Base-by-base conservation (phyloP, 2,888 invertebrate genomes). In the Macropis europaea region DNA sequence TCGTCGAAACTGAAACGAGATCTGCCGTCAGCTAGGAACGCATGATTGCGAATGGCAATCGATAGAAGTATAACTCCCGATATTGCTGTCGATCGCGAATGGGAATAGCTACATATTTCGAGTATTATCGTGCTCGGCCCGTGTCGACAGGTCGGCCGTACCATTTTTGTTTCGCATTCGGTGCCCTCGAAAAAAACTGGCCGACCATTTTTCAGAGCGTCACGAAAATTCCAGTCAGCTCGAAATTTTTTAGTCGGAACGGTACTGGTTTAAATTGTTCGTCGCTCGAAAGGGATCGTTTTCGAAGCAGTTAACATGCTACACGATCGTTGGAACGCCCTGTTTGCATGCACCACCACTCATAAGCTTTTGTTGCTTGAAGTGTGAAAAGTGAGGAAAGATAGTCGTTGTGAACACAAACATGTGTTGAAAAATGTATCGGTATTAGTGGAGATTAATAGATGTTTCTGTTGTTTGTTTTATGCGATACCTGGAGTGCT, bases 1-100 rank as follows among this genome's bases (percentile, higher is more conserved):
- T 50, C 64, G 68, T 62, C 48, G 72, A 64, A 69, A 69, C 77
- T 32, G 59, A 78, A 78, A 76, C 60, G 72, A 71, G 70, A 73
- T 71, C 64, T 64, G 73, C 70, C 61, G 53, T 70, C 71, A 63
- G 66, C 72, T 67, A 53, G 53, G 50, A 47, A 59, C 48, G 43
- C 53, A 48, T 34, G 73, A 66, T 73, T 62, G 53, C 73, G 43
- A 73, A 48, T 38, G 53, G 72, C 22, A 73, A n/a, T 67, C 67
- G 72, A 73, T 54, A 17, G 11, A 32, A 38, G 24, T 54, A 53
- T 45, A 50, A 32, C 53, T 13, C 47, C 48, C 60, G 52, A 78
- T 70, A 77, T 78, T 71, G 70, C 64, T 45, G 73, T 59, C 59
- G 73, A 72, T 67, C 42, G 72, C 57, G 32, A 57, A 11, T 66